Evolutionary conservation across 2,888 invertebrate species (phyloP), one percentile per base, ranked within the genome.

Genomic region (Anagyrus pseudococci): DNA sequence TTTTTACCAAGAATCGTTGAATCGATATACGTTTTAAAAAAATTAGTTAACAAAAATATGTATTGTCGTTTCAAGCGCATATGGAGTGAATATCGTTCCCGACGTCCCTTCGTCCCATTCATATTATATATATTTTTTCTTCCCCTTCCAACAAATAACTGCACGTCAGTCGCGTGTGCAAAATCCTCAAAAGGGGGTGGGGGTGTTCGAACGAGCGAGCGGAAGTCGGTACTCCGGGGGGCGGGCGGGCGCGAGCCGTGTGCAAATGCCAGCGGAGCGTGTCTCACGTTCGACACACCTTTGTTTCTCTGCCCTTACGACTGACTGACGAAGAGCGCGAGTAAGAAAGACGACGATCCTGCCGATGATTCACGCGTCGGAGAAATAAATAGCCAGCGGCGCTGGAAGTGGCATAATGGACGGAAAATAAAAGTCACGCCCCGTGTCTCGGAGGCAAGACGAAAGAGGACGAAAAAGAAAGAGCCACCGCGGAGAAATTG

Each of bases 241-340:
- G 53, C 10, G n/a, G 13, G 4, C 7, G n/a, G 44, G 8, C 33
- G 33, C 10, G 15, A 13, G 33, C 13, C 33, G 15, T 8, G 10
- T 10, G 29, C 29, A 10, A 29, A 4, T 4, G 29, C 4, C 6
- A 4, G 29, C 10, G 10, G 29, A 4, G 29, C 13, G 44, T 19
- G 13, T 43, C 41, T 43, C 43, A 26, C 22, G 8, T 26, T 40
- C 40, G 43, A 29, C 54, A 54, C 43, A 46, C 55, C 55, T 55
- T 46, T 55, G 55, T 55, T 46, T 46, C 46, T 22, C n/a, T 22
- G 55, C 55, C 37, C 37, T 37, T 44, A 20, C 10, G 10, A 37
- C 8, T 2, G 10, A 37, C 33, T 13, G 33, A 8, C 29, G 4
- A 29, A 29, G 6, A 10, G 4, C 29, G 10, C 29, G 29, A n/a